phyloP scores from a whole-genome alignment of 2,113 vertebrate genomes.

The Channa maculata region DNA sequence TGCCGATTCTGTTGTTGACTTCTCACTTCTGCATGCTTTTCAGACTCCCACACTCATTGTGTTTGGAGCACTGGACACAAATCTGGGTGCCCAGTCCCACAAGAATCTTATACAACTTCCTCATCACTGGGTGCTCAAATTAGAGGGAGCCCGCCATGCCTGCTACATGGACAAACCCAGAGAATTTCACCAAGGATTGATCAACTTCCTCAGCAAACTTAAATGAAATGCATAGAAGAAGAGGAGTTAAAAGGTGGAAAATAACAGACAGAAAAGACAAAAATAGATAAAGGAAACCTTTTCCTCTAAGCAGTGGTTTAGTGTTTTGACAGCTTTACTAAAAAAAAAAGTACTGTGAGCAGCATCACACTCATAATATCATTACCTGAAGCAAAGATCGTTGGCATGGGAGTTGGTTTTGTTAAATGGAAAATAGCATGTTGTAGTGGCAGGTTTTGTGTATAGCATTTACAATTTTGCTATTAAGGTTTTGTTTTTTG shows the following conservation, averaged over 20 bases:
- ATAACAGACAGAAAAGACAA: background rate
- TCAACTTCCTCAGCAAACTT: slow-evolving; percentile 89
- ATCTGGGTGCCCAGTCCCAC: slow-evolving; percentile 90
- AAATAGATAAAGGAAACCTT: background rate
- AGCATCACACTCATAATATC: background rate
- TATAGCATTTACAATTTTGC: background rate
- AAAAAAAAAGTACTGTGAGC: background rate
- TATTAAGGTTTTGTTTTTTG: no score
- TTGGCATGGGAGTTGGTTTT: background rate
- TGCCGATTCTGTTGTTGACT: background rate
- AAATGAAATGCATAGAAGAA: slow-evolving; percentile 47
- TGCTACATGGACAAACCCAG: slow-evolving; percentile 93
- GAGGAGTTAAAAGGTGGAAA: slow-evolving; percentile 49
- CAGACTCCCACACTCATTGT: slow-evolving; percentile 94
- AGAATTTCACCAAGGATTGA: slow-evolving; percentile 90
- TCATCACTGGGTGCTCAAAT: slow-evolving; percentile 82
- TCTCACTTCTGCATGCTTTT: slow-evolving; percentile 14
- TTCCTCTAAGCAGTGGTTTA: background rate
- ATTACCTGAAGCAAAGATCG: background rate
- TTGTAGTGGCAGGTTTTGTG: slow-evolving; percentile 12
- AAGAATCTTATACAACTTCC: slow-evolving; percentile 90
- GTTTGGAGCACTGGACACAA: slow-evolving; percentile 88
- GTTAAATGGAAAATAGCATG: slow-evolving; percentile 20
- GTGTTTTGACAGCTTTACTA: background rate
- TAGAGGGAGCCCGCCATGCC: slow-evolving; percentile 88